Conservation (phyloP, 2,113 vertebrate genomes). For the Clinocottus analis region DNA sequence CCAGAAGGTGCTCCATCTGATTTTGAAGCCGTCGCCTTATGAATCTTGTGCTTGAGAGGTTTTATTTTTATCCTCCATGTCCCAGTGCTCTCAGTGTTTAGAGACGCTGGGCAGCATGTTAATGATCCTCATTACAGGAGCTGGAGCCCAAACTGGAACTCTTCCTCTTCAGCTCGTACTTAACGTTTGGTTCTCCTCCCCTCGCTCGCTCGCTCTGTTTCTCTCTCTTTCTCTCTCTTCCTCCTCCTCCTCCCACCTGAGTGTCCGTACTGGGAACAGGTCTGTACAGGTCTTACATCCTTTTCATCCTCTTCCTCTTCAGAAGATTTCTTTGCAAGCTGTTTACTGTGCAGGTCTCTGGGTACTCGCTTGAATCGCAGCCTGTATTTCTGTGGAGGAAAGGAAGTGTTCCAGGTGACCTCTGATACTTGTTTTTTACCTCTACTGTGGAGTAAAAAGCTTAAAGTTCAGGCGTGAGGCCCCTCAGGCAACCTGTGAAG, state of each 20-base stretch:
- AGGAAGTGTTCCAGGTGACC: constrained; percentile 63
- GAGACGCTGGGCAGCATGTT: constrained; percentile 49
- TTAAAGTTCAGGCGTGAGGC: constrained; percentile 68
- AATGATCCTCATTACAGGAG: constrained; percentile 76
- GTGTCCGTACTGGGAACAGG: constrained; percentile 47
- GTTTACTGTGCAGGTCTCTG: constrained; percentile 53
- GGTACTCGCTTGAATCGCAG: constrained; percentile 24
- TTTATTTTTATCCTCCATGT: constrained; percentile 72
- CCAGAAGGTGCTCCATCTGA: constrained; percentile 39
- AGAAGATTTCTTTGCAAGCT: constrained; percentile 34
- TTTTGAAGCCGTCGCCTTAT: constrained; percentile 44
- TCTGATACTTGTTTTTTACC: constrained; percentile 23
- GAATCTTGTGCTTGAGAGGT: constrained; percentile 63
- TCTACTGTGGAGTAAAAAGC: constrained; percentile 62
- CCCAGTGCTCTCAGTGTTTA: constrained; percentile 59
- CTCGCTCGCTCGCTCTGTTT: too few species aligned
- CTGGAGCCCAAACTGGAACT: constrained; percentile 68
- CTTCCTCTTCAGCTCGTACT: constrained; percentile 59
- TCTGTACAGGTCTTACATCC: constrained; percentile 55
- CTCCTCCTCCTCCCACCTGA: constrained; percentile 26
- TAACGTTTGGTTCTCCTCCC: constrained; percentile 56
- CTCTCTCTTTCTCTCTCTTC: background rate
- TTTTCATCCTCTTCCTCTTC: constrained; percentile 58
- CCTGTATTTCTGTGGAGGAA: constrained; percentile 29
- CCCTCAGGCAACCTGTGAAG: constrained; percentile 65